Conservation (phyloP, 2,888 invertebrate genomes). For the Habrosyne pyritoides region DNA sequence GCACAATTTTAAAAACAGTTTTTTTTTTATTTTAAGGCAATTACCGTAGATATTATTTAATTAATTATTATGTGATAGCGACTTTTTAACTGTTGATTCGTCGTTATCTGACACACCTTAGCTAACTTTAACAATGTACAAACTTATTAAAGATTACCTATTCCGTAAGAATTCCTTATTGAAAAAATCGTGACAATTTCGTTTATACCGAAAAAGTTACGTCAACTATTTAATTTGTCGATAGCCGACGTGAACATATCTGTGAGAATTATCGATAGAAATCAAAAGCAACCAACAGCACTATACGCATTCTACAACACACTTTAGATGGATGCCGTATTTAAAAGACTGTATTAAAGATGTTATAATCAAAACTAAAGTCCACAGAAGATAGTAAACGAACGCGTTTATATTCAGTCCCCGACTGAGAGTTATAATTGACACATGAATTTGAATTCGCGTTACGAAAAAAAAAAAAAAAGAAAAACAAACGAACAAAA, state of each 20-base stretch:
- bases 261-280: background rate
- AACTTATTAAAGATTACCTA: background rate
- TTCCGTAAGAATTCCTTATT: background rate
- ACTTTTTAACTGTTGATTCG: background rate
- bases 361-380: background rate
- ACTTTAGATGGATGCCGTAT: background rate
- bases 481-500: background rate
- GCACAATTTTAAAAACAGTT: conserved; percentile 2
- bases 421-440: background rate
- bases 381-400: conserved; percentile 3
- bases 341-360: background rate
- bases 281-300: background rate
- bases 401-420: background rate
- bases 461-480: background rate
- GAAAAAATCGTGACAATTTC: background rate
- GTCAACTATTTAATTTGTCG: conserved; percentile 1
- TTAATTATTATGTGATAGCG: background rate
- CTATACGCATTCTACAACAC: background rate
- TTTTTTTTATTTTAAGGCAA: background rate
- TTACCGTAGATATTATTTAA: background rate
- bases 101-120: background rate
- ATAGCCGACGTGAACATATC: background rate
- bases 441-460: background rate
- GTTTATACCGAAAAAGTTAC: background rate
- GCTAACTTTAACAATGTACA: conserved; percentile 5